Evolutionary conservation across 2,888 invertebrate genomes (phyloP).

Genomic region (Drosophila helvetica): DNA sequence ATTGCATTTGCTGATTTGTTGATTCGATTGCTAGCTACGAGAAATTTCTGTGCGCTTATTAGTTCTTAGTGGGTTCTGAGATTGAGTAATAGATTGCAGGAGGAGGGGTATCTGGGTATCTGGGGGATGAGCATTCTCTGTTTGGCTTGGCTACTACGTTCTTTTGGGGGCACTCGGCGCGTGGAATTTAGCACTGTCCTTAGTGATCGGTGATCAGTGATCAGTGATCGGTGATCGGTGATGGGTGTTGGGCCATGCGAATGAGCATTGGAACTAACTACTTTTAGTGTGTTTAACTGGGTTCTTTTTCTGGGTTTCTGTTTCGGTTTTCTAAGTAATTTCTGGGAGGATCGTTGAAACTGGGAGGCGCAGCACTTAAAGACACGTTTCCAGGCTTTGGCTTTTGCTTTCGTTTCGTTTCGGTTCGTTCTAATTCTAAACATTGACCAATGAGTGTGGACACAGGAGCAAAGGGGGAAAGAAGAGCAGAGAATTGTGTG

Average conservation of each 20-base stretch:
- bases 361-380: conserved; percentile 38
- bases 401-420: not conserved
- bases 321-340: not conserved
- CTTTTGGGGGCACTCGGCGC: conserved; percentile 45
- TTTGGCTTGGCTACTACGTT: conserved; percentile 31
- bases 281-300: not conserved
- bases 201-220: conserved; percentile 15
- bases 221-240: conserved; percentile 21
- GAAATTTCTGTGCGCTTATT: conserved; percentile 63
- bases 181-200: conserved; percentile 57
- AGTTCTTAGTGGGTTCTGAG: conserved; percentile 44
- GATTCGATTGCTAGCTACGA: conserved; percentile 38
- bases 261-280: conserved; percentile 2
- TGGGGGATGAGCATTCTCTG: conserved; percentile 43
- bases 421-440: conserved; percentile 50
- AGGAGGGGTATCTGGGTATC: conserved; percentile 8
- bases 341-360: not conserved
- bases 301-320: not conserved
- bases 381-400: conserved; percentile 18
- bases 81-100: conserved; percentile 28
- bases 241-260: conserved; percentile 3
- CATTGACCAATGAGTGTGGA: conserved; percentile 59
- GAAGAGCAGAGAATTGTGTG: conserved; percentile 59
- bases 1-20: conserved; percentile 2
- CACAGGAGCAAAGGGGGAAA: conserved; percentile 49